phyloP scores from a whole-genome alignment of 1,140 invertebrate species.

The Goniozus legneri region DNA sequence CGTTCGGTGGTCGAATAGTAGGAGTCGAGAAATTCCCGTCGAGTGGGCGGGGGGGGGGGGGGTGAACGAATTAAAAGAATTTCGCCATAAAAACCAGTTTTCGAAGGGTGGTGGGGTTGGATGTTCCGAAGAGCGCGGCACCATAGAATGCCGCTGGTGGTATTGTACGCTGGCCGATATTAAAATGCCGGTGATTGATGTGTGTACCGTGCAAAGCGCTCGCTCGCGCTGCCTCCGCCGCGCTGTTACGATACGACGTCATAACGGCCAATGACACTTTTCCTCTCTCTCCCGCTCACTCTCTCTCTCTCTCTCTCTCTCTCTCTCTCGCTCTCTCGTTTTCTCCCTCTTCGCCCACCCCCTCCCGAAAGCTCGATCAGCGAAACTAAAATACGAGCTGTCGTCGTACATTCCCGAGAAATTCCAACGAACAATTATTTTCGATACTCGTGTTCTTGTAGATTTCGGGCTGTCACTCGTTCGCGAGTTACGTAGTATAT shows the following conservation, averaged over 20 bases:
- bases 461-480: too few relatives aligned
- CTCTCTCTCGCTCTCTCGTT: constrained; percentile 13
- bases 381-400: constrained; percentile 43
- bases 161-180: constrained; percentile 53
- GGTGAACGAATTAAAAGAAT: constrained; percentile 47
- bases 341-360: background rate
- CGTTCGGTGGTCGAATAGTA: too few relatives aligned
- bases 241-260: background rate
- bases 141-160: constrained; percentile 32
- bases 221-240: constrained; percentile 12
- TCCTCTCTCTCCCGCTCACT: background rate
- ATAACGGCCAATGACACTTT: background rate
- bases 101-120: constrained; percentile 10
- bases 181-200: constrained; percentile 57
- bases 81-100: constrained; percentile 41
- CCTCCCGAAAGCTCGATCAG: constrained; percentile 4
- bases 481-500: too few relatives aligned
- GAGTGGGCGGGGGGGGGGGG: background rate
- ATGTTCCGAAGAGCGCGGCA: constrained; percentile 1
- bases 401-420: constrained; percentile 44
- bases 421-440: too few relatives aligned
- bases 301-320: constrained; percentile 12
- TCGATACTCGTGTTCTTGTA: too few relatives aligned
- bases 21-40: too few relatives aligned
- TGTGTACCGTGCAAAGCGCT: constrained; percentile 48